phyloP scores from a whole-genome alignment of 35 echinoderm and acorn worm genomes.

The Strongylocentrotus purpuratus region DNA sequence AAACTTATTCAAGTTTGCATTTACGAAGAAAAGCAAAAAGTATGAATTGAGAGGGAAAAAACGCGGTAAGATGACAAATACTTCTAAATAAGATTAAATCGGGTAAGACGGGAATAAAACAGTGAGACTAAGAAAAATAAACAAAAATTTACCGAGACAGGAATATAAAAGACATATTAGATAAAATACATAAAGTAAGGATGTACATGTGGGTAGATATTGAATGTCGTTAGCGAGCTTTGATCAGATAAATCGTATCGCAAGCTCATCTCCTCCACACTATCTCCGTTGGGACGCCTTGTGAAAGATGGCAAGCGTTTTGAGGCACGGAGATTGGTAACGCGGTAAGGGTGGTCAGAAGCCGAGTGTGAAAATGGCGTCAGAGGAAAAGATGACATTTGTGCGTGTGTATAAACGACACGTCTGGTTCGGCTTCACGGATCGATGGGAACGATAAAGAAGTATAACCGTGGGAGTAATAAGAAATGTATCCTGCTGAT shows the following conservation, averaged over 20 bases:
- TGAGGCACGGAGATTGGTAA: background rate
- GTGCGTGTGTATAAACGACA: background rate
- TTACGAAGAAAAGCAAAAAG: too few relatives aligned
- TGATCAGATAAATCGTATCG: background rate
- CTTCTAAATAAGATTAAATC: too few relatives aligned
- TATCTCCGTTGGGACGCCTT: background rate
- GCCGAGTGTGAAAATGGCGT: background rate
- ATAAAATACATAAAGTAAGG: too few relatives aligned
- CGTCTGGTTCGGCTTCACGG: background rate
- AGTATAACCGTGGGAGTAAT: background rate
- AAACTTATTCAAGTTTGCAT: too few relatives aligned
- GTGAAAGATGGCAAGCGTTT: background rate
- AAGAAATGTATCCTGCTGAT: background rate
- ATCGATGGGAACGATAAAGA: background rate
- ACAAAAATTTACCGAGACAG: too few relatives aligned
- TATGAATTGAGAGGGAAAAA: too few relatives aligned
- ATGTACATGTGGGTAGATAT: background rate
- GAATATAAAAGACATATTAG: too few relatives aligned
- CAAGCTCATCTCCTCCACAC: background rate
- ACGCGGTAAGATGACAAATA: too few relatives aligned
- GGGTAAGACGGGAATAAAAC: too few relatives aligned
- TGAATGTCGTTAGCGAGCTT: background rate
- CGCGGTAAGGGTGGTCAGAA: background rate
- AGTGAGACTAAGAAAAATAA: too few relatives aligned
- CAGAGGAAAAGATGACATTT: constrained; percentile 9